These are phyloP conservation scores for Metalampra italica DNA, from an alignment of 2,888 invertebrate species.

Conservation along the genomic window DNA sequence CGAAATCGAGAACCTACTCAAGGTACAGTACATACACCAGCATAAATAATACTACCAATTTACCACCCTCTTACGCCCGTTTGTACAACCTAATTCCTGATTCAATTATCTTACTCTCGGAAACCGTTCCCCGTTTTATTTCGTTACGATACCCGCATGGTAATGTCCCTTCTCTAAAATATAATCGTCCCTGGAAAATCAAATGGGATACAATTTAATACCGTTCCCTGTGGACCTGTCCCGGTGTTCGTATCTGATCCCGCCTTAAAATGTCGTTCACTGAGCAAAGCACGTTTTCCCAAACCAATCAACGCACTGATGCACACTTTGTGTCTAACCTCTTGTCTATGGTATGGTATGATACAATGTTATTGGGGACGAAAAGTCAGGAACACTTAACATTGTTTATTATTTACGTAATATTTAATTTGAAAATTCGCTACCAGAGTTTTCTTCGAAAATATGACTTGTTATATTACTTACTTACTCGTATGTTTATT, in stretches of 20 bases:
- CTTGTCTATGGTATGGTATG: no score
- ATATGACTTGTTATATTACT: no score
- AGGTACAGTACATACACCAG: slow-evolving; percentile 69
- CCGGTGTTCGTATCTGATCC: slow-evolving; percentile 29
- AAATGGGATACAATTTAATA: slow-evolving; percentile 26
- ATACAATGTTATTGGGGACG: no score
- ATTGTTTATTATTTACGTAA: no score
- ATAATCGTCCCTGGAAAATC: slow-evolving; percentile 45
- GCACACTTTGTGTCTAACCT: slow-evolving; percentile 23
- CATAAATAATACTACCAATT: slow-evolving; percentile 13
- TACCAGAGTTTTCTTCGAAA: no score
- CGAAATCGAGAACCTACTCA: slow-evolving; percentile 96
- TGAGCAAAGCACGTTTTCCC: slow-evolving; percentile 21
- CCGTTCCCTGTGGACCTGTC: slow-evolving; percentile 30
- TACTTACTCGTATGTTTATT: no score
- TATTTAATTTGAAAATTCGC: no score
- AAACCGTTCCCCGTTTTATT: slow-evolving; percentile 45
- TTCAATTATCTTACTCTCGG: slow-evolving; percentile 47
- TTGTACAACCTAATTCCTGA: slow-evolving; percentile 39
- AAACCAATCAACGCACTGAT: slow-evolving; percentile 20
- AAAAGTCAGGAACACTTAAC: no score
- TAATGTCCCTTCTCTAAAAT: slow-evolving; percentile 50
- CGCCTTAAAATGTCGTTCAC: slow-evolving; percentile 20
- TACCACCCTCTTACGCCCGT: slow-evolving; percentile 31
- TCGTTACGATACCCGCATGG: slow-evolving; percentile 46